phyloP scores from a whole-genome alignment of 2,888 invertebrate species.

The Ramazzottius varieornatus region DNA sequence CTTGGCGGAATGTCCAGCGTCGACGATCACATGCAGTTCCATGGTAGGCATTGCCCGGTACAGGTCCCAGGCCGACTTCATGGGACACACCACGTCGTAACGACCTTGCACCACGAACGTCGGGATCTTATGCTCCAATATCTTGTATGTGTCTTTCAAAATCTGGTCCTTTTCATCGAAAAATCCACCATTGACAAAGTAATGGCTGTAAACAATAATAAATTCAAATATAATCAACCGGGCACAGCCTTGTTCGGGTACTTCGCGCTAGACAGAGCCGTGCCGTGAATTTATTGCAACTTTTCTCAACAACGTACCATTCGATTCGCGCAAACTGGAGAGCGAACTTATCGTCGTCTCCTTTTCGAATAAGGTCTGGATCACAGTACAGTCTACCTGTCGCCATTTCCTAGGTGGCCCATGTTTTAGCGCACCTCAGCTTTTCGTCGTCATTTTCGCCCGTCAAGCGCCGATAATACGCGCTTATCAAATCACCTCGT shows the following conservation, averaged over 20 bases:
- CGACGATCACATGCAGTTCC: slow-evolving; percentile 13
- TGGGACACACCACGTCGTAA: slow-evolving; percentile 19
- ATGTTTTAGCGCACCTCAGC: slow-evolving; percentile 14
- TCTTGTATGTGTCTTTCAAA: slow-evolving; percentile 15
- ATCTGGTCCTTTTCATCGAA: slow-evolving; percentile 14
- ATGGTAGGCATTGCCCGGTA: slow-evolving; percentile 16
- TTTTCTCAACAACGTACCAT: too few species aligned
- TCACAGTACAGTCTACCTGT: slow-evolving; percentile 14
- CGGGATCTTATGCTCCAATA: slow-evolving; percentile 15
- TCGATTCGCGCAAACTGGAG: slow-evolving; percentile 19
- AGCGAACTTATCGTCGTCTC: slow-evolving; percentile 15
- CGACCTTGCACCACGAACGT: slow-evolving; percentile 18
- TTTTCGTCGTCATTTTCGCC: slow-evolving; percentile 13
- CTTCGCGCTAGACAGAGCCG: too few species aligned
- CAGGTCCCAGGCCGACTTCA: slow-evolving; percentile 17
- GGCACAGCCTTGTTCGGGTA: too few species aligned
- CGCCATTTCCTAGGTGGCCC: slow-evolving; percentile 18
- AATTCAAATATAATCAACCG: neutral
- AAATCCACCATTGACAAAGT: slow-evolving; percentile 18
- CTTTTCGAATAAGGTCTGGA: slow-evolving; percentile 11
- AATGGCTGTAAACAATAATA: slow-evolving; percentile 11
- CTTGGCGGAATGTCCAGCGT: slow-evolving; percentile 14
- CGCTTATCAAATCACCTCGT: slow-evolving; percentile 15
- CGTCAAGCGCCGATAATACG: slow-evolving; percentile 17
- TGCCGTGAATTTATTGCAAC: too few species aligned